Conservation (phyloP, 2,888 invertebrate species). For the Anoplius nigerrimus region DNA sequence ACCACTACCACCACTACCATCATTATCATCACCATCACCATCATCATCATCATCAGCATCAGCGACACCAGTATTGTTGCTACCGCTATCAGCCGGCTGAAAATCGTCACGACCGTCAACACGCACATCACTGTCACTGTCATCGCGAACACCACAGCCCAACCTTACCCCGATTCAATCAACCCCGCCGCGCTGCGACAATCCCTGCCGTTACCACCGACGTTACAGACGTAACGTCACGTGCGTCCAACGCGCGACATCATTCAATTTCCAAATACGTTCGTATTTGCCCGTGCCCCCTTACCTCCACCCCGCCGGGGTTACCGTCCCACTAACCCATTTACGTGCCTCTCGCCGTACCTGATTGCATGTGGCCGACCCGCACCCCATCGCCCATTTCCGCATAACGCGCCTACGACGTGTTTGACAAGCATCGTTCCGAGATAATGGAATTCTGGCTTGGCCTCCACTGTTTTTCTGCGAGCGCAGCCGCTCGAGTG, state of each 20-base stretch:
- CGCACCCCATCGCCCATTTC: neutral
- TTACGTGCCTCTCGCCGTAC: slow-evolving; percentile 1
- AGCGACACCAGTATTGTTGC: slow-evolving; percentile 53
- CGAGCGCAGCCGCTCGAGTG: too few species aligned
- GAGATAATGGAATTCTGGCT: too few species aligned
- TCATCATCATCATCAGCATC: slow-evolving; percentile 50
- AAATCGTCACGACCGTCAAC: slow-evolving; percentile 54
- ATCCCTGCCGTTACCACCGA: slow-evolving; percentile 36
- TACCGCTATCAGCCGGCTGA: slow-evolving; percentile 28
- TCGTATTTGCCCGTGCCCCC: slow-evolving; percentile 48
- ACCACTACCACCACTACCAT: slow-evolving; percentile 19
- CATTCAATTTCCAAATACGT: slow-evolving; percentile 52
- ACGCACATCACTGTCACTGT: slow-evolving; percentile 44
- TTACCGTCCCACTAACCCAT: slow-evolving; percentile 25
- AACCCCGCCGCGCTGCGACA: slow-evolving; percentile 52
- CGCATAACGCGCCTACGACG: too few species aligned
- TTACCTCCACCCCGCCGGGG: slow-evolving; percentile 16
- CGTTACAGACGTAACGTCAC: slow-evolving; percentile 44
- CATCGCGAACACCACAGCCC: slow-evolving; percentile 33
- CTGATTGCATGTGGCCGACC: slow-evolving; percentile 1
- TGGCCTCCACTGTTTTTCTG: too few species aligned
- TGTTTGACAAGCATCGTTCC: too few species aligned
- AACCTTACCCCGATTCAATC: slow-evolving; percentile 60
- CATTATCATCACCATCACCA: slow-evolving; percentile 5
- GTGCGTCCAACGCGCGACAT: slow-evolving; percentile 49